Base-by-base conservation (phyloP, 2,888 invertebrate species). In the Nemurella pictetii region DNA sequence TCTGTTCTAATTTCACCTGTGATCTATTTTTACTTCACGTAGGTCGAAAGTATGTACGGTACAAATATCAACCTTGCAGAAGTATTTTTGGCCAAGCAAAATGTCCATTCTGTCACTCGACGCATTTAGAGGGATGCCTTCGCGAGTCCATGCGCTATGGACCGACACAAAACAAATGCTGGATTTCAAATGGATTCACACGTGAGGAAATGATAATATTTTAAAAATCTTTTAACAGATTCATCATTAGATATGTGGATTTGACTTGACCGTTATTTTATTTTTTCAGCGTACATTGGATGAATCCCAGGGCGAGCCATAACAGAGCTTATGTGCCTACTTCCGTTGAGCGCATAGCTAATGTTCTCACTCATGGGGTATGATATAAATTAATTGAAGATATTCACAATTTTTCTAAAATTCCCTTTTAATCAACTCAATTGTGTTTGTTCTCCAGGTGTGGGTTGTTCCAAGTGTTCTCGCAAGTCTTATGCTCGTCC, bases 281-380 rank as follows among this genome's bases (percentile, higher is more conserved):
- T 30, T 78, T 78, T 78, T 78, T 78, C 85, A 89, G 89, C 36
- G 92, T 95, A 84, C 93, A 94, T 91, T 96, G 96, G 96, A 96
- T 95, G 94, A 96, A 96, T 91, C 92, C 93, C 88, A 93, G 93
- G 89, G 95, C 96, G 82, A 92, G 92, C 85, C 92, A 94, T 36
- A 94, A 95, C 89, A 94, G 94, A 90, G 96, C 97, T 0, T 98
- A 98, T 90, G 93, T 94, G 87, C 98, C 98, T 78, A 97, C 98
- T 15, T 91, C 95, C 91, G 93, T 97, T 87, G 98, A 98, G 90
- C 97, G 98, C 89, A 91, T 97, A 86, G 98, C 98, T 80, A 98
- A 98, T 91, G 95, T 98, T 80, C 92, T 97, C 88, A 97, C 98
- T 36, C 98, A 98, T 90, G 98, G 96, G 84, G 93, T 92, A 88